Evolutionary conservation across 2,888 invertebrate species (phyloP).

Genomic region (Metacarcinus magister): DNA sequence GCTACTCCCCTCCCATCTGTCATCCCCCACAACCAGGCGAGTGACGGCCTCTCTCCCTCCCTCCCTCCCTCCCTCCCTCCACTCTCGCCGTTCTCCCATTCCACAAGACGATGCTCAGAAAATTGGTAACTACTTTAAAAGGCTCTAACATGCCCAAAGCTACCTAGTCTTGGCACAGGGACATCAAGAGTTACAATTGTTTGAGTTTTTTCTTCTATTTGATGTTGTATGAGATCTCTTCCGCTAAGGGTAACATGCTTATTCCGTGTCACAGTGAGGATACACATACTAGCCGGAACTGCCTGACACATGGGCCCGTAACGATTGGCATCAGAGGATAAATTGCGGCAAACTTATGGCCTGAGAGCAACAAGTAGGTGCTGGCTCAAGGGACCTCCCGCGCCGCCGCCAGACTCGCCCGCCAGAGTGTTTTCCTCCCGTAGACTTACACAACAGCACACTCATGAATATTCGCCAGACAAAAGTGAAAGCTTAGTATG

Average conservation of each 20-base stretch:
- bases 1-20: conserved; percentile 72
- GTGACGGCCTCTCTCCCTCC: conserved; percentile 54
- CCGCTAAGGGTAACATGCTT: background rate
- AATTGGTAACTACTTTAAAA: conserved; percentile 35
- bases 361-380: conserved; percentile 31
- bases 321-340: conserved; percentile 59
- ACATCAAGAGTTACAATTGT: background rate
- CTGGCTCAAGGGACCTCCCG: background rate
- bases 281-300: background rate
- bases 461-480: conserved; percentile 51
- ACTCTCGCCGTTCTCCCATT: conserved; percentile 27
- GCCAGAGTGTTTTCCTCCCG: background rate
- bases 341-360: conserved; percentile 56
- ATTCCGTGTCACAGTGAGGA: background rate
- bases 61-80: background rate
- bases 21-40: conserved; percentile 66
- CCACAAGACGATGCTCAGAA: conserved; percentile 32
- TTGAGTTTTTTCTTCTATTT: background rate
- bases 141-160: background rate
- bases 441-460: conserved; percentile 30
- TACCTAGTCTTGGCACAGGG: background rate
- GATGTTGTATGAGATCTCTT: background rate
- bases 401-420: background rate
- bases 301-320: conserved; percentile 49
- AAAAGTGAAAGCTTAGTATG: conserved; percentile 57